Evolutionary conservation across 1,140 invertebrate species (phyloP).

Genomic region (Muscidifurax raptorellus): DNA sequence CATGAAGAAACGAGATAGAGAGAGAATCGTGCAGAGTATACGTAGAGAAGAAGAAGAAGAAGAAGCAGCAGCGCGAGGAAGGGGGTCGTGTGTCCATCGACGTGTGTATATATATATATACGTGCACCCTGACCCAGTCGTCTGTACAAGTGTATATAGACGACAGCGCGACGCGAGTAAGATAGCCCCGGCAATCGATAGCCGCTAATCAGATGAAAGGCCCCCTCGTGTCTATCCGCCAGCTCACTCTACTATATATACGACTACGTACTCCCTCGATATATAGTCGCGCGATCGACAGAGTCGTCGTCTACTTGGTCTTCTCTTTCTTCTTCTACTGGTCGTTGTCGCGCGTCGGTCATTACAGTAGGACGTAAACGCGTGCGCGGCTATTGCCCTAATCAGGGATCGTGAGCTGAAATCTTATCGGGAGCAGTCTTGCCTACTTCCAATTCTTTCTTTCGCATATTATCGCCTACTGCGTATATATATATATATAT

Average conservation of each 20-base stretch:
- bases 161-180: neutral
- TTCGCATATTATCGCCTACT: slow-evolving; percentile 1
- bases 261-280: neutral
- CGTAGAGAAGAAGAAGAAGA: slow-evolving; percentile 45
- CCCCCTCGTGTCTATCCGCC: neutral
- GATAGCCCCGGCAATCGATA: slow-evolving; percentile 44
- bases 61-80: slow-evolving; percentile 48
- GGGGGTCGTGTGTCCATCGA: slow-evolving; percentile 50
- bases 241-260: neutral
- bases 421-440: slow-evolving; percentile 39
- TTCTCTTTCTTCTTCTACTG: neutral
- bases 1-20: neutral
- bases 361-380: slow-evolving; percentile 10
- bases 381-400: slow-evolving; percentile 30
- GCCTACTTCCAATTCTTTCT: neutral
- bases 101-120: slow-evolving; percentile 47
- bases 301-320: neutral
- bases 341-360: slow-evolving; percentile 10
- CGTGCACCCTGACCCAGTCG: slow-evolving; percentile 64
- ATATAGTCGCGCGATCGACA: neutral
- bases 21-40: neutral
- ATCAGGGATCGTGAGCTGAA: slow-evolving; percentile 51
- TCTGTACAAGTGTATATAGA: neutral
- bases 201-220: slow-evolving; percentile 50
- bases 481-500: neutral